These are phyloP conservation scores for Ptilorrhoa leucosticta DNA, from an alignment of 2,113 vertebrate genomes.

Conservation along the genomic window DNA sequence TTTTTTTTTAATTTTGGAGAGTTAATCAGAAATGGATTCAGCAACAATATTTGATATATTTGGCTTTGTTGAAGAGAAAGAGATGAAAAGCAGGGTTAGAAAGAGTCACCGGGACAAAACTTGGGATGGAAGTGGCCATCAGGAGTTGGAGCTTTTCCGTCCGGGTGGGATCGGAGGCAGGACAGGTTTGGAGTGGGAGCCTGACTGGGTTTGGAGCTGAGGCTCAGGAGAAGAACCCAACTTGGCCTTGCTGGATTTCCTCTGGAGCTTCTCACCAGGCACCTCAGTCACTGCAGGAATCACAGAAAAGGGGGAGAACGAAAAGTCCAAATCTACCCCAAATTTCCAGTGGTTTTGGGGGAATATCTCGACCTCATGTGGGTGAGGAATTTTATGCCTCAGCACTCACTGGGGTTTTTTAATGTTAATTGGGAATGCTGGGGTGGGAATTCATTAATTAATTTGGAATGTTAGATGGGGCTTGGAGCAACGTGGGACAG, in stretches of 20 bases:
- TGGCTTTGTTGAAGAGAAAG: background rate
- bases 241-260: background rate
- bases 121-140: background rate
- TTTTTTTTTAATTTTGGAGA: background rate
- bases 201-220: constrained; percentile 35
- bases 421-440: background rate
- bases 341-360: background rate
- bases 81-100: background rate
- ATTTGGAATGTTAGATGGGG: background rate
- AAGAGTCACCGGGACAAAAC: background rate
- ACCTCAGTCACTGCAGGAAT: constrained; percentile 1
- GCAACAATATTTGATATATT: background rate
- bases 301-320: background rate
- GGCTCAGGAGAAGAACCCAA: background rate
- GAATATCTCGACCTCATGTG: rapidly evolving
- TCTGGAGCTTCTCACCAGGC: background rate
- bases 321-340: background rate
- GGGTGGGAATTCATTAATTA: too few relatives aligned
- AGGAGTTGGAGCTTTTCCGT: constrained; percentile 36
- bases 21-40: background rate
- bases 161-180: constrained; percentile 84
- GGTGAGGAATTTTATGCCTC: background rate
- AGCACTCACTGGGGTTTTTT: background rate
- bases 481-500: background rate
- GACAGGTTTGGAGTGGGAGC: constrained; percentile 72